Percentiles rank a stretch among this genome's conserved stretches.
These are phyloP conservation scores for Sciurus vulgaris DNA, from an alignment of 2,797 vertebrate genomes.

Conservation along the genomic window DNA sequence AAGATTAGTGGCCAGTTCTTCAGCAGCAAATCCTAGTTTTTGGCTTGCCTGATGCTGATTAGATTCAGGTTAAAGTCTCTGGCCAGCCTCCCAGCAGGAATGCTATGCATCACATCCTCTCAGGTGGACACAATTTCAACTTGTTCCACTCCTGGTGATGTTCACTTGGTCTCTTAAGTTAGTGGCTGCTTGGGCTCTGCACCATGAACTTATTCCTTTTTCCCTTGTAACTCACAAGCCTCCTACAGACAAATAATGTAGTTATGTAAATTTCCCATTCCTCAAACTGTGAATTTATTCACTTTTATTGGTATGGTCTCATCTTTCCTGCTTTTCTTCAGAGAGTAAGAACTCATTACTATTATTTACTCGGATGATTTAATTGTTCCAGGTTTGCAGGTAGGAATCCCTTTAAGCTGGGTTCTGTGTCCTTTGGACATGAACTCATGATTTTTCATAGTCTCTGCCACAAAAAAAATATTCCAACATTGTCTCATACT, in stretches of 20 bases:
- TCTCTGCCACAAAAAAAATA: not conserved
- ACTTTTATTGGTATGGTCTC: not conserved
- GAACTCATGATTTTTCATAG: not conserved
- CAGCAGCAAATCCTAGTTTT: not conserved
- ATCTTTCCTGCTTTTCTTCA: not conserved
- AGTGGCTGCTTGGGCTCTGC: not conserved
- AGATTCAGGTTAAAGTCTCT: not conserved
- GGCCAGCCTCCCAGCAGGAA: not conserved
- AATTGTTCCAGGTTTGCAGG: not conserved
- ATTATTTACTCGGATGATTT: not conserved
- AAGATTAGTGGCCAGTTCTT: not conserved
- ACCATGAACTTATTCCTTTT: not conserved
- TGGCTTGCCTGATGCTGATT: not conserved
- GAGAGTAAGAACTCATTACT: too few species aligned
- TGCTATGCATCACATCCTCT: too few species aligned
- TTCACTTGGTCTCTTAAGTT: too few species aligned
- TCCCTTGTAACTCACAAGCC: not conserved
- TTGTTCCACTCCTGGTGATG: not conserved
- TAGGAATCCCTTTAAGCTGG: not conserved
- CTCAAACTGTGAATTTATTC: not conserved
- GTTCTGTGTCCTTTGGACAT: not conserved
- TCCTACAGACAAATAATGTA: not conserved
- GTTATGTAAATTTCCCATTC: not conserved
- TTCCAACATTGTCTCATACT: not conserved
- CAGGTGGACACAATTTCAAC: not conserved